These are phyloP conservation scores for Rhysida immarginata DNA, from an alignment of 1,140 invertebrate genomes.

Conservation along the genomic window DNA sequence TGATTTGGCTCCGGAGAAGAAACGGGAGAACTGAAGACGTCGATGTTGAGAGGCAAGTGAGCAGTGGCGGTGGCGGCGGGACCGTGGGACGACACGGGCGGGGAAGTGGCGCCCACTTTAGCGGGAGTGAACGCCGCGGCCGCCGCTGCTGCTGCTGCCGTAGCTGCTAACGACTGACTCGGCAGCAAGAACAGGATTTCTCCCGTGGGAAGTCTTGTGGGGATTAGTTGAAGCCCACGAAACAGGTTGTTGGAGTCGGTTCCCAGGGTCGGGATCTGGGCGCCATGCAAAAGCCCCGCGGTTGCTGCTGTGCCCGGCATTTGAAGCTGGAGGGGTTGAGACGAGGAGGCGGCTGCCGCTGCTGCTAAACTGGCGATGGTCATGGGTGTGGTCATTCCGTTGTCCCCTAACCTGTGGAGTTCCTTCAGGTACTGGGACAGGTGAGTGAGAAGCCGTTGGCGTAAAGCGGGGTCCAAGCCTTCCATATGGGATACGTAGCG, in stretches of 20 bases:
- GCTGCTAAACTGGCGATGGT: constrained; percentile 16
- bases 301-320: constrained; percentile 18
- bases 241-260: constrained; percentile 11
- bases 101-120: not conserved
- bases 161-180: constrained; percentile 8
- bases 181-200: constrained; percentile 47
- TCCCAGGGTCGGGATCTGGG: too few relatives aligned
- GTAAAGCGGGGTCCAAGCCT: constrained; percentile 49
- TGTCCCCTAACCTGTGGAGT: constrained; percentile 23
- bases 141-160: not conserved
- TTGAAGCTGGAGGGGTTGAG: constrained; percentile 9
- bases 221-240: constrained; percentile 48
- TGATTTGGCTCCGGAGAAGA: not conserved
- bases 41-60: too few relatives aligned
- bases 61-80: not conserved
- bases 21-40: too few relatives aligned
- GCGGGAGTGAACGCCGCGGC: not conserved
- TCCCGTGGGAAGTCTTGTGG: constrained; percentile 44
- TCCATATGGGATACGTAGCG: constrained; percentile 16
- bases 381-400: constrained; percentile 8
- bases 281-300: too few relatives aligned
- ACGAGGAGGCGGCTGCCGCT: constrained; percentile 8
- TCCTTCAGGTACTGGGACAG: constrained; percentile 53
- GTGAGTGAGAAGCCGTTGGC: constrained; percentile 52
- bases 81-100: not conserved